Conservation (phyloP, 2,797 vertebrate genomes). For the Otolemur crassicaudatus region DNA sequence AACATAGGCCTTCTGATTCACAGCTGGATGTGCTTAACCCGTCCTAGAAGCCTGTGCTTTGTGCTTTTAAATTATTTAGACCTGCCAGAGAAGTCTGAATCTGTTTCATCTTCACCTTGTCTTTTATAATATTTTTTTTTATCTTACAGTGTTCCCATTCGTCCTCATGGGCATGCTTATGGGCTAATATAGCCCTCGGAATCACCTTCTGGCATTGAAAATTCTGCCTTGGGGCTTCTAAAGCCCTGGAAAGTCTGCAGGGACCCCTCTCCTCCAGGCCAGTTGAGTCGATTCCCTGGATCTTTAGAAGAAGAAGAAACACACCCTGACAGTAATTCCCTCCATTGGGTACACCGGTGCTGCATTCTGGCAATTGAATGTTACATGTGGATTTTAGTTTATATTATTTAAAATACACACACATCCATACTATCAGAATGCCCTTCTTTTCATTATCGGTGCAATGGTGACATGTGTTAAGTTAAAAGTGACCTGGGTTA, state of each 20-base stretch:
- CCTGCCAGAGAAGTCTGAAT: slow-evolving; percentile 84
- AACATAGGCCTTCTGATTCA: slow-evolving; percentile 78
- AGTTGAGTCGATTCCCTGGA: slow-evolving; percentile 78
- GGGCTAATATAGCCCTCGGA: slow-evolving; percentile 81
- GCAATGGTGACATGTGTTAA: slow-evolving; percentile 52
- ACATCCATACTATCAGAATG: slow-evolving; percentile 34
- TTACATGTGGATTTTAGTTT: slow-evolving; percentile 73
- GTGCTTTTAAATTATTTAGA: slow-evolving; percentile 88
- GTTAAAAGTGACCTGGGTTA: slow-evolving; percentile 33
- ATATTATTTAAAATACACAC: slow-evolving; percentile 71
- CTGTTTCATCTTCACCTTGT: slow-evolving; percentile 86
- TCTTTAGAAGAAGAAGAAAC: slow-evolving; percentile 80
- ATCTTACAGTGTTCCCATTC: slow-evolving; percentile 82
- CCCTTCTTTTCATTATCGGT: slow-evolving; percentile 45
- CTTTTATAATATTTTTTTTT: slow-evolving; percentile 83
- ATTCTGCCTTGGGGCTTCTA: slow-evolving; percentile 83
- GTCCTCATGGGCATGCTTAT: slow-evolving; percentile 85
- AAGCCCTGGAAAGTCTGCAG: slow-evolving; percentile 81
- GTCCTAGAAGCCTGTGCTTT: slow-evolving; percentile 83
- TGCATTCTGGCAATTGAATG: slow-evolving; percentile 49
- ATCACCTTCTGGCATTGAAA: slow-evolving; percentile 85
- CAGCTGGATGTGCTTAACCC: slow-evolving; percentile 82
- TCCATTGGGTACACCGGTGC: slow-evolving; percentile 47
- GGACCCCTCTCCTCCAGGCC: slow-evolving; percentile 82
- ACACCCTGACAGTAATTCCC: slow-evolving; percentile 80